Percentiles rank a stretch among this genome's conserved stretches.
These are phyloP conservation scores for Cuculus canorus DNA, from an alignment of 2,797 vertebrate species.

Conservation along the genomic window DNA sequence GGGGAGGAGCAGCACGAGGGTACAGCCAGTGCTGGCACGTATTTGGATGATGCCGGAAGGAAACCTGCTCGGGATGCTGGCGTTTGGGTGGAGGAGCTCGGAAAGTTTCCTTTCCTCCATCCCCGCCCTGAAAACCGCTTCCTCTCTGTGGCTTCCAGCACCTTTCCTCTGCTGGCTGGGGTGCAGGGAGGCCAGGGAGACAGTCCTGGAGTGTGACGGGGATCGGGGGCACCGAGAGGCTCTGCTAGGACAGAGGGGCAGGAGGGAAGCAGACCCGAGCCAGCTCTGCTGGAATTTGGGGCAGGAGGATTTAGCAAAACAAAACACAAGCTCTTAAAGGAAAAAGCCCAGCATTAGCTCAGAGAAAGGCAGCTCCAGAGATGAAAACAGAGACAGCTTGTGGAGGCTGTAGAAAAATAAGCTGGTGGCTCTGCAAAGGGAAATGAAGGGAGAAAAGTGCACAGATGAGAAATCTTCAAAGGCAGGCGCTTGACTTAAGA, in stretches of 20 bases:
- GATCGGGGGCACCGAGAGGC: neutral
- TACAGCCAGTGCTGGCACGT: neutral
- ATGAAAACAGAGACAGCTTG: neutral
- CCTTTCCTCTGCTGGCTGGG: neutral
- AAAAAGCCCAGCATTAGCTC: neutral
- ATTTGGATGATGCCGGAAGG: slow-evolving; percentile 12
- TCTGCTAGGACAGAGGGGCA: neutral
- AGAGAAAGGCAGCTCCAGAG: neutral
- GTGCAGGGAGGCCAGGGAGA: neutral
- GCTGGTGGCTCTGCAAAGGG: neutral
- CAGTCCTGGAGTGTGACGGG: neutral
- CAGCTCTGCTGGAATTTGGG: neutral
- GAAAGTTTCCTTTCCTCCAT: slow-evolving; percentile 35
- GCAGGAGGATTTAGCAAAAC: slow-evolving; percentile 43
- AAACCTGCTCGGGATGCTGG: slow-evolving; percentile 25
- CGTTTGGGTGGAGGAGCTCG: neutral
- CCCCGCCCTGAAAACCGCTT: slow-evolving; percentile 1
- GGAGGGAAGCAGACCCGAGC: neutral
- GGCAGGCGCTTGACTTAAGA: neutral
- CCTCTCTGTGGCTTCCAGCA: neutral
- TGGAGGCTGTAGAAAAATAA: neutral
- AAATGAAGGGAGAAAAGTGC: neutral
- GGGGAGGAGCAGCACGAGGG: neutral
- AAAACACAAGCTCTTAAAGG: neutral
- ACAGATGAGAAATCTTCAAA: neutral